These are phyloP conservation scores for Tenthredo mesomela DNA, from an alignment of 2,888 invertebrate genomes.

Conservation along the genomic window DNA sequence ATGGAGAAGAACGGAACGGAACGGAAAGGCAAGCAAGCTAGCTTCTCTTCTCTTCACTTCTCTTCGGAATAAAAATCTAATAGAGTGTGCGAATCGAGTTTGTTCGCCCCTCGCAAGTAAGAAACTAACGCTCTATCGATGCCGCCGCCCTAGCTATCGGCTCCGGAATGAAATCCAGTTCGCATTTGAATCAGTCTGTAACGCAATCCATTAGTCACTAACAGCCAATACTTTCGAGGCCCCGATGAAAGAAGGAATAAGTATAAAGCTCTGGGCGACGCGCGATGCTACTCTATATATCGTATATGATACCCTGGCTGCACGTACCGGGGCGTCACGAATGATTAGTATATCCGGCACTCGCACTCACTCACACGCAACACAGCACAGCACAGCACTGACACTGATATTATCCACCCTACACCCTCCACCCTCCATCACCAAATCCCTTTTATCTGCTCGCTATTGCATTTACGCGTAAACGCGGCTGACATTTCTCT, in stretches of 20 bases:
- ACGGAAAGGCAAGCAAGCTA: background rate
- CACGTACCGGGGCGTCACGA: slow-evolving; percentile 63
- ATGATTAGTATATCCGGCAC: slow-evolving; percentile 67
- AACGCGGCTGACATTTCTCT: slow-evolving; percentile 54
- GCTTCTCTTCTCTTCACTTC: background rate
- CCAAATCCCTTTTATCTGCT: slow-evolving; percentile 67
- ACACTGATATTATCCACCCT: slow-evolving; percentile 56
- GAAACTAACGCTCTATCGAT: slow-evolving; percentile 68
- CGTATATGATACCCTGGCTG: slow-evolving; percentile 52
- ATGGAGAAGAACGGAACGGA: too few species aligned
- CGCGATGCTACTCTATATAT: slow-evolving; percentile 28
- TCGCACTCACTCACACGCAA: slow-evolving; percentile 55
- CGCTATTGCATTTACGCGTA: slow-evolving; percentile 53
- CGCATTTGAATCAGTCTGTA: slow-evolving; percentile 77
- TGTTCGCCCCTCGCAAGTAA: slow-evolving; percentile 63
- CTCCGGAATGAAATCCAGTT: slow-evolving; percentile 74
- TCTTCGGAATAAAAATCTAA: slow-evolving; percentile 73
- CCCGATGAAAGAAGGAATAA: slow-evolving; percentile 55
- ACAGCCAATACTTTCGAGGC: slow-evolving; percentile 74
- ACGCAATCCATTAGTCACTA: slow-evolving; percentile 77
- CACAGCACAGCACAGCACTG: slow-evolving; percentile 46
- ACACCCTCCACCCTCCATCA: slow-evolving; percentile 62
- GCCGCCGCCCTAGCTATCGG: slow-evolving; percentile 65
- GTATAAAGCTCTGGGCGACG: slow-evolving; percentile 33
- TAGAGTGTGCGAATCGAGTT: slow-evolving; percentile 75